These are phyloP conservation scores for Scleropages formosus DNA, from an alignment of 2,797 vertebrate genomes.

Conservation along the genomic window DNA sequence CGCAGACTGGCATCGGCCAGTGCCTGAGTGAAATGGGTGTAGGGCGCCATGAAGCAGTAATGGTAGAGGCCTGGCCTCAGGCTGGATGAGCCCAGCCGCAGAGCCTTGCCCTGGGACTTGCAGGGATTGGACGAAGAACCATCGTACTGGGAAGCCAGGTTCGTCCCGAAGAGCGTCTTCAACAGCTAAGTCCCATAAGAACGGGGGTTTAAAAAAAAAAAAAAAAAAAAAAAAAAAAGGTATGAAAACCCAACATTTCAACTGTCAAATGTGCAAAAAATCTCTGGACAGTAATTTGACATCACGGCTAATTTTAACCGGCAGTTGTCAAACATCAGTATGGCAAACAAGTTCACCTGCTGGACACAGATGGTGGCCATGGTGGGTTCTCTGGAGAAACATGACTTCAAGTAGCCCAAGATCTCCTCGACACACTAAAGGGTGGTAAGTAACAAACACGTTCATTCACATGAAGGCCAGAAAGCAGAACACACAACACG, in stretches of 20 bases:
- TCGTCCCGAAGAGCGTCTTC: constrained; percentile 96
- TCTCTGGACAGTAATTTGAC: neutral
- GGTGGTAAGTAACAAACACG: neutral
- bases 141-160: constrained; percentile 93
- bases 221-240: neutral
- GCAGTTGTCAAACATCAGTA: neutral
- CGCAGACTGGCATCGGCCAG: constrained; percentile 92
- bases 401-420: constrained; percentile 90
- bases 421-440: constrained; percentile 93
- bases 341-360: constrained; percentile 70
- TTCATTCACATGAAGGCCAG: neutral
- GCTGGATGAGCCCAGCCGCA: constrained; percentile 89
- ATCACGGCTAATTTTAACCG: neutral
- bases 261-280: neutral
- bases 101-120: constrained; percentile 87
- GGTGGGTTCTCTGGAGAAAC: constrained; percentile 90
- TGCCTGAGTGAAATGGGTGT: constrained; percentile 98
- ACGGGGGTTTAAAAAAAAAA: neutral
- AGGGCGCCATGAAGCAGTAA: constrained; percentile 98
- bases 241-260: neutral
- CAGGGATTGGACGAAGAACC: constrained; percentile 79
- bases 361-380: constrained; percentile 96
- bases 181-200: constrained; percentile 67
- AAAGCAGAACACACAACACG: neutral
- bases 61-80: constrained; percentile 91